These are phyloP conservation scores for Agrochola macilenta DNA, from an alignment of 2,888 invertebrate species.

Conservation along the genomic window DNA sequence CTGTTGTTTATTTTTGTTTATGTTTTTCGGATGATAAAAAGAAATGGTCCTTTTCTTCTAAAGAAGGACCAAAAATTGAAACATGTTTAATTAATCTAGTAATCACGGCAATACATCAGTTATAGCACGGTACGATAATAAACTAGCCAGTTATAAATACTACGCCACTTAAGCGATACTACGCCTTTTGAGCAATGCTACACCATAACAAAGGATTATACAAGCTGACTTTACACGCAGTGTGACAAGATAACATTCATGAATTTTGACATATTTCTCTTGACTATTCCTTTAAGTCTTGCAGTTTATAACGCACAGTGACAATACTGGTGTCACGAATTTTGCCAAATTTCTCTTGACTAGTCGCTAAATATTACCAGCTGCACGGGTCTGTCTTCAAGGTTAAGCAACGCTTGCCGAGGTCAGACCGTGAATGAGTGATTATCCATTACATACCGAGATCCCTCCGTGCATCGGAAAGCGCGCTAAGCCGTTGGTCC, in stretches of 20 bases:
- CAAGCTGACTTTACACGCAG: not conserved
- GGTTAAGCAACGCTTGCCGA: no score
- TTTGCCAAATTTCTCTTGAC: not conserved
- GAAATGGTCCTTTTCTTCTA: not conserved
- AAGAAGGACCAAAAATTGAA: not conserved
- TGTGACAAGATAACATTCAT: not conserved
- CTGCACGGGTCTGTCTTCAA: no score
- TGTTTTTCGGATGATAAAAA: not conserved
- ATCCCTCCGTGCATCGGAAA: no score
- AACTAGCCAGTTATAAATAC: slow-evolving; percentile 13
- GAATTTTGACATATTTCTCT: no score
- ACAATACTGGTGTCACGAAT: not conserved
- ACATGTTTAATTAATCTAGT: not conserved
- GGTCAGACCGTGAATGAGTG: no score
- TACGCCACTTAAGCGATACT: not conserved
- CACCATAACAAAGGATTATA: slow-evolving; percentile 16
- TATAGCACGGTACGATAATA: not conserved
- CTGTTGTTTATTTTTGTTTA: no score
- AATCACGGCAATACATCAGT: not conserved
- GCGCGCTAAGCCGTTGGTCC: no score
- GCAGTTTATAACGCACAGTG: no score
- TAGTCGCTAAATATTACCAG: no score
- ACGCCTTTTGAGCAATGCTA: slow-evolving; percentile 15
- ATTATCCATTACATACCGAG: no score
- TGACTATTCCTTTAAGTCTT: no score